Conservation (phyloP, 2,797 vertebrate genomes). For the Thamnophis elegans region DNA sequence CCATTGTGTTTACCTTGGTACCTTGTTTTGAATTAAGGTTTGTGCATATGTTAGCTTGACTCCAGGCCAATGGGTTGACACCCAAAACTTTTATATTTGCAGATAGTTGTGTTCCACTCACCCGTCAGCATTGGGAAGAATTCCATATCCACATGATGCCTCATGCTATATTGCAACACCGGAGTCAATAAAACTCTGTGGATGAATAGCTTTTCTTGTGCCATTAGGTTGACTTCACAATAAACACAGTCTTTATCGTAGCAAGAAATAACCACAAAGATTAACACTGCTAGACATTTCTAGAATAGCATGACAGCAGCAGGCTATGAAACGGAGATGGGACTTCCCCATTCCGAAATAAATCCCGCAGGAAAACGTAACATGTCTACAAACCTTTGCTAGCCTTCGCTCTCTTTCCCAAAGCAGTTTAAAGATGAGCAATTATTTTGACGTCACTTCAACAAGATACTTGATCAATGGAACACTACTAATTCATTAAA, state of each 20-base stretch:
- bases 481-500: neutral
- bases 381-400: neutral
- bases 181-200: neutral
- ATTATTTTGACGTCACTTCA: neutral
- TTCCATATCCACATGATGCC: neutral
- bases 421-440: neutral
- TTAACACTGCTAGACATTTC: neutral
- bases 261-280: neutral
- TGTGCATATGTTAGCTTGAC: rapidly evolving
- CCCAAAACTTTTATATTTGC: neutral
- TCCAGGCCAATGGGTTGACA: neutral
- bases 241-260: neutral
- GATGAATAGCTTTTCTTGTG: neutral
- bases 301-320: neutral
- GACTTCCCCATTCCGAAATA: neutral
- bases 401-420: neutral
- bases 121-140: neutral
- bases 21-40: neutral
- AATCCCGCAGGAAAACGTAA: neutral
- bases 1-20: neutral
- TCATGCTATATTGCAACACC: neutral
- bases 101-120: neutral
- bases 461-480: rapidly evolving
- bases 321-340: neutral
- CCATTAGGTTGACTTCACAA: neutral